A percentile compares a stretch with the other conserved stretches of the same genome.
Conservation (phyloP, 2,888 invertebrate genomes). For the Hoplodrina blanda region DNA sequence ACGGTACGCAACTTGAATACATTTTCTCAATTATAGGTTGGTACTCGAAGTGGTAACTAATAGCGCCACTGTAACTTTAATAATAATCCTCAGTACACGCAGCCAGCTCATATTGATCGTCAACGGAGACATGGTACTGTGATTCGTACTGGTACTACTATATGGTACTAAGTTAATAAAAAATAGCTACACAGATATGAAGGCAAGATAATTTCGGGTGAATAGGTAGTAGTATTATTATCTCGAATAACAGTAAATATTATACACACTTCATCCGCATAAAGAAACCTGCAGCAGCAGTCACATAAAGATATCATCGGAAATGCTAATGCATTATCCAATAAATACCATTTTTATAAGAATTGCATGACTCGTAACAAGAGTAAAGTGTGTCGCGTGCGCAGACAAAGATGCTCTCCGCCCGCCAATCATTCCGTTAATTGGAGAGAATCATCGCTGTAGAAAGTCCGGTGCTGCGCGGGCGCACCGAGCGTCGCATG, state of each 20-base stretch:
- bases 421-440: slow-evolving; percentile 89
- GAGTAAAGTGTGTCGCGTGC: slow-evolving; percentile 88
- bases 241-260: background rate
- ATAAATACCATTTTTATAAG: slow-evolving; percentile 50
- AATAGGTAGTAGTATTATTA: background rate
- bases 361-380: slow-evolving; percentile 76
- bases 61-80: slow-evolving; percentile 19
- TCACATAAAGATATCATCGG: slow-evolving; percentile 32
- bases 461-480: slow-evolving; percentile 79
- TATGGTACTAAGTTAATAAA: background rate
- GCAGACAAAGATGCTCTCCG: slow-evolving; percentile 79
- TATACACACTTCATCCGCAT: slow-evolving; percentile 1
- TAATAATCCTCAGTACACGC: slow-evolving; percentile 6
- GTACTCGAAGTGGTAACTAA: slow-evolving; percentile 34
- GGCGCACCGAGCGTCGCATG: slow-evolving; percentile 19
- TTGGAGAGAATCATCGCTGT: slow-evolving; percentile 89
- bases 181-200: background rate
- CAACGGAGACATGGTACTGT: background rate
- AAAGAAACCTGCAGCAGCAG: slow-evolving; percentile 17
- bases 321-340: slow-evolving; percentile 56
- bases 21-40: slow-evolving; percentile 54
- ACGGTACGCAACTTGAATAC: slow-evolving; percentile 68
- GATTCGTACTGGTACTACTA: background rate
- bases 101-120: slow-evolving; percentile 5
- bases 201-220: background rate